phyloP scores from a whole-genome alignment of 2,888 invertebrate genomes.

The Eledona agricola region DNA sequence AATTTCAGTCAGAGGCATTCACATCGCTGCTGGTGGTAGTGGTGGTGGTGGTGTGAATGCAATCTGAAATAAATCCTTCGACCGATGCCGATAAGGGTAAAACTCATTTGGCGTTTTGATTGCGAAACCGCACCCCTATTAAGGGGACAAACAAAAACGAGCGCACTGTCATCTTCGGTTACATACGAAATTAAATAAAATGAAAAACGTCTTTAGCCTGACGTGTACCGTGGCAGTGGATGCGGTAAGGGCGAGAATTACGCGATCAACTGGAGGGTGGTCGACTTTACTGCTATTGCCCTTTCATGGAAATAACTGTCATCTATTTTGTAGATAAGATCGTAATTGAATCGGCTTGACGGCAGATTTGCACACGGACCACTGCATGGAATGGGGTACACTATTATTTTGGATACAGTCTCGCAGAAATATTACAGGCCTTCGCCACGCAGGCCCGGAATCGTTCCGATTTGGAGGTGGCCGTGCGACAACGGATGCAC shows the following conservation, averaged over 20 bases:
- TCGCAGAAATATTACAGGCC: constrained; percentile 48
- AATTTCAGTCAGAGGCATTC: too few relatives aligned
- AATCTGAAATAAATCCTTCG: too few relatives aligned
- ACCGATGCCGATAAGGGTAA: constrained; percentile 29
- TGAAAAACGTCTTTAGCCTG: constrained; percentile 57
- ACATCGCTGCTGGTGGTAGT: too few relatives aligned
- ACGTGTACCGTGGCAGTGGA: constrained; percentile 50
- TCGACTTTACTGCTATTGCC: constrained; percentile 61
- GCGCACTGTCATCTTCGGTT: constrained; percentile 54
- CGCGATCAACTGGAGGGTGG: constrained; percentile 40
- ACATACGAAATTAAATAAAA: constrained; percentile 58
- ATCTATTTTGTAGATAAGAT: constrained; percentile 65
- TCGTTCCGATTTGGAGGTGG: too few relatives aligned
- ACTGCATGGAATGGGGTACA: constrained; percentile 54
- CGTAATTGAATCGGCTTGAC: constrained; percentile 65
- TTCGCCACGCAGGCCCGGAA: constrained; percentile 11
- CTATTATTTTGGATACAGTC: constrained; percentile 54
- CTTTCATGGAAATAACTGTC: constrained; percentile 65
- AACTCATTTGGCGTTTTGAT: constrained; percentile 36
- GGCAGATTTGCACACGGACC: constrained; percentile 64
- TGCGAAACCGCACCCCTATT: constrained; percentile 26
- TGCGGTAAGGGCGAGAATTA: constrained; percentile 52
- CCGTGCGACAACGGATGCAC: constrained; percentile 16
- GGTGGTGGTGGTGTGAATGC: too few relatives aligned
- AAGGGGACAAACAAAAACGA: constrained; percentile 37